Conservation (phyloP, 2,113 vertebrate species). For the Xenopus tropicalis region DNA sequence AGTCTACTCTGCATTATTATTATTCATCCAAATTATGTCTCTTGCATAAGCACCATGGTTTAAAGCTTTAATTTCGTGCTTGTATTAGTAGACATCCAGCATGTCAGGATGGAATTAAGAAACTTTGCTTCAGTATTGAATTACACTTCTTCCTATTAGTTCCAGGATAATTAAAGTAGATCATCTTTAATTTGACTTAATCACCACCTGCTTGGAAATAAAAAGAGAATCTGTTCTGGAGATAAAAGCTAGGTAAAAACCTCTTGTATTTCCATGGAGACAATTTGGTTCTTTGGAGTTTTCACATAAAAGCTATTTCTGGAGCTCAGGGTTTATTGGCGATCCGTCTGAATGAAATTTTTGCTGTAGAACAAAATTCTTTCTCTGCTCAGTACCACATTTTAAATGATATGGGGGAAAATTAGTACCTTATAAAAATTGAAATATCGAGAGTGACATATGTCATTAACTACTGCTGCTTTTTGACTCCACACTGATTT, state of each 20-base stretch:
- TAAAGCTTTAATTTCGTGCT: neutral
- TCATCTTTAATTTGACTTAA: constrained; percentile 33
- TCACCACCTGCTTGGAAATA: constrained; percentile 23
- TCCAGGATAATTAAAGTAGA: constrained; percentile 12
- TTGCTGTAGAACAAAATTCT: too few species aligned
- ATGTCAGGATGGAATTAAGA: neutral
- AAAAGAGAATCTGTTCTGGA: constrained; percentile 18
- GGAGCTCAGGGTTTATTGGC: neutral
- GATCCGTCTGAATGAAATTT: too few species aligned
- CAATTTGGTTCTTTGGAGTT: constrained; percentile 8
- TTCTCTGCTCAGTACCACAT: too few species aligned
- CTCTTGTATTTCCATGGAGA: constrained; percentile 26
- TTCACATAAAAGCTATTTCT: constrained; percentile 14
- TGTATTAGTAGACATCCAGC: neutral
- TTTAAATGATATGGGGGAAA: too few species aligned
- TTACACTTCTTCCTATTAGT: constrained; percentile 5
- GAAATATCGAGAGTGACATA: too few species aligned
- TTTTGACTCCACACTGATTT: too few species aligned
- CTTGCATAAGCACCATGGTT: too few species aligned
- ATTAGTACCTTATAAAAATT: too few species aligned
- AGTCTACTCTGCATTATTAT: too few species aligned
- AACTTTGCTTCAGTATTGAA: neutral
- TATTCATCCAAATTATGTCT: too few species aligned
- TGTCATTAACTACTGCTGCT: too few species aligned
- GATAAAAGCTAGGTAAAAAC: constrained; percentile 25